Base-by-base conservation (phyloP, 2,888 invertebrate species). In the Zele albiditarsus region DNA sequence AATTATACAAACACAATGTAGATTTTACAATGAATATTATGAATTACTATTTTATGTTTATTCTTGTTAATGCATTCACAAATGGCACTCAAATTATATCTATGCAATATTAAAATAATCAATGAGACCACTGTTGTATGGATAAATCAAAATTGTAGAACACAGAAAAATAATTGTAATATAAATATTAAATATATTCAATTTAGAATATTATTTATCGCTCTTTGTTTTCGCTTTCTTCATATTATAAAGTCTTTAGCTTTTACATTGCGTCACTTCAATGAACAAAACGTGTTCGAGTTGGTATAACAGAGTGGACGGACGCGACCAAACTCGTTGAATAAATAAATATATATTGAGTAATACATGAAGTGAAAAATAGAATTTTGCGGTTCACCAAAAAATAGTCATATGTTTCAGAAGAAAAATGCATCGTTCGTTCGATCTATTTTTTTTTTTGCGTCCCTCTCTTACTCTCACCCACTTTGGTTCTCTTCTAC, bases 341-440 rank as follows among this genome's bases (percentile, higher is more conserved):
- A 53, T 20, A 20, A 20, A 53, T 20, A 53, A 4, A 8, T 53
- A n/a, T 8, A 20, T 20, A 53, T 23, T n/a, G 8, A 20, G 8
- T 8, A 20, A 53, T 20, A 68, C 12, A 46, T 25, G 12, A 53
- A 33, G n/a, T 53, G 28, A 57, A 49, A 20, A 53, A 53, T 28
- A 68, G 57, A 68, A 33, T 27, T 53, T 10, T 23, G 68, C 20
- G 68, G 68, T 68, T 67, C 49, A 53, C 53, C 49, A n/a, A 16
- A 8, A 53, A 49, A 23, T 53, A 57, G 68, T 53, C 49, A 53
- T 49, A 49, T 68, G 68, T 57, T 31, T 27, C 53, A 20, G 46
- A 57, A 57, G 57, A 68, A 68, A 68, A 53, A 53, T 20, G 20
- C 8, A 65, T 20, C 38, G 38, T 14, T 6, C 53, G 20, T 27